A percentile compares a stretch with the other conserved stretches of the same genome.
Conservation (phyloP, 2,113 vertebrate species). For the Spheniscus mendiculus region DNA sequence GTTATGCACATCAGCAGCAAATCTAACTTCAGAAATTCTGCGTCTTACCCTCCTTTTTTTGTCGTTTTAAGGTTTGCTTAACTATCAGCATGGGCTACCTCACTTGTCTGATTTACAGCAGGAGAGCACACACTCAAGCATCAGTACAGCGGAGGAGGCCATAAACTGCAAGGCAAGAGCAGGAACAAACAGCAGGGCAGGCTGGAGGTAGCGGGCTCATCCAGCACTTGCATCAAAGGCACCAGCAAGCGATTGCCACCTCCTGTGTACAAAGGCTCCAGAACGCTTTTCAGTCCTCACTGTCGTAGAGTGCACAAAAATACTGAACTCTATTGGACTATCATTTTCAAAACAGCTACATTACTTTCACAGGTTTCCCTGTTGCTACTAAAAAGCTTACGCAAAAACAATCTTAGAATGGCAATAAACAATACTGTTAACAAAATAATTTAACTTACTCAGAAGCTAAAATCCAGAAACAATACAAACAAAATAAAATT, state of each 20-base stretch:
- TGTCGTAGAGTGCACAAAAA: not conserved
- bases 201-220: not conserved
- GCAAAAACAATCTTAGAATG: not conserved
- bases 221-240: not conserved
- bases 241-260: not conserved
- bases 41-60: not conserved
- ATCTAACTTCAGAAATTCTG: not conserved
- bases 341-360: not conserved
- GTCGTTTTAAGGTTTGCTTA: not conserved
- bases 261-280: not conserved
- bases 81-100: not conserved
- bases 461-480: not conserved
- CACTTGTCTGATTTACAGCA: not conserved
- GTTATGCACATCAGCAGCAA: not conserved
- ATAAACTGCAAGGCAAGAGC: not conserved
- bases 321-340: not conserved
- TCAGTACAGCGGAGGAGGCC: fast-evolving
- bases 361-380: not conserved
- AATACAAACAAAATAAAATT: not conserved
- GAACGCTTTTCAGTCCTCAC: not conserved
- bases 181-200: not conserved
- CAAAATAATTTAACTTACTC: not conserved
- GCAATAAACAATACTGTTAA: not conserved
- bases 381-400: not conserved
- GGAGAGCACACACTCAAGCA: not conserved